Conservation (phyloP, 2,888 invertebrate genomes). For the Tyria jacobaeae region DNA sequence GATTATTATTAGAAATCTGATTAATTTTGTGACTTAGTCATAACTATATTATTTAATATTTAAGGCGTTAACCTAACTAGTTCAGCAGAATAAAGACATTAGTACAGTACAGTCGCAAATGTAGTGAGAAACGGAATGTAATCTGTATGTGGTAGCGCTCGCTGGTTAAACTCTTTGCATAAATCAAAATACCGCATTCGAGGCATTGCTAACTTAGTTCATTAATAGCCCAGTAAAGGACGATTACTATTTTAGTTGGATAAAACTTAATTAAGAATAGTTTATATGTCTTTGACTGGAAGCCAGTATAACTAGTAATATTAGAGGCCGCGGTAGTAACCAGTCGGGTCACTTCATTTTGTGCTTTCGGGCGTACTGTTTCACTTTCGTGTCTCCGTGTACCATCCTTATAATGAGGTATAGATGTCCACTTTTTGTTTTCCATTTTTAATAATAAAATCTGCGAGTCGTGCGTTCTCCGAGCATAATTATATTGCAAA, state of each 20-base stretch:
- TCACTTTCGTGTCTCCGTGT: too few relatives aligned
- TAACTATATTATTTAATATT: neutral
- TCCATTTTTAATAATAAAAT: too few relatives aligned
- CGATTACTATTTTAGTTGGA: slow-evolving; percentile 28
- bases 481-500: too few relatives aligned
- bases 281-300: slow-evolving; percentile 4
- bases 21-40: neutral
- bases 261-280: slow-evolving; percentile 25
- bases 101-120: slow-evolving; percentile 31
- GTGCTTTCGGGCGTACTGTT: too few relatives aligned
- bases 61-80: slow-evolving; percentile 4
- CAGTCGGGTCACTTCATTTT: too few relatives aligned
- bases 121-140: slow-evolving; percentile 46
- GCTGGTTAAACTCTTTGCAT: slow-evolving; percentile 53
- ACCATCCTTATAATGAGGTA: too few relatives aligned
- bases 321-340: neutral
- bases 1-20: neutral
- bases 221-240: slow-evolving; percentile 58
- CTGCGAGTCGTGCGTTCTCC: too few relatives aligned
- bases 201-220: slow-evolving; percentile 54
- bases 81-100: slow-evolving; percentile 24
- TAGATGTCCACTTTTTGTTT: too few relatives aligned
- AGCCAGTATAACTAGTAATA: neutral
- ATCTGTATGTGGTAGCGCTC: slow-evolving; percentile 31
- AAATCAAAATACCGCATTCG: slow-evolving; percentile 59